Conservation (phyloP, 2,888 invertebrate genomes). For the Lasioglossum malachurum region DNA sequence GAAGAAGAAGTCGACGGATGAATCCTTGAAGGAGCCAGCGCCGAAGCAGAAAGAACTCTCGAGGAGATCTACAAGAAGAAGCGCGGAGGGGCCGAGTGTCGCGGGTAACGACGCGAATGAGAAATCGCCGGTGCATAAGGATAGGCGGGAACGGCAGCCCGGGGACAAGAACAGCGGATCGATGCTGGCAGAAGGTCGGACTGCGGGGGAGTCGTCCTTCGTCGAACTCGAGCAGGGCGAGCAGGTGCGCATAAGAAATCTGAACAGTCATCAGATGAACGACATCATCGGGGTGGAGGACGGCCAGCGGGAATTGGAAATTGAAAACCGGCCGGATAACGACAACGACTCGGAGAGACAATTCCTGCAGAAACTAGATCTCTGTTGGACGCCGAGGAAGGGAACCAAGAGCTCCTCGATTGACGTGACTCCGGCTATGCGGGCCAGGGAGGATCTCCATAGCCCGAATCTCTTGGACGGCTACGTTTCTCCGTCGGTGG, state of each 20-base stretch:
- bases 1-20: not conserved
- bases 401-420: not conserved
- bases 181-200: not conserved
- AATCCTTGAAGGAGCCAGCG: not conserved
- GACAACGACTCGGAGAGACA: not conserved
- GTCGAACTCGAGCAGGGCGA: slow-evolving; percentile 50
- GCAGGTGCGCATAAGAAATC: slow-evolving; percentile 29
- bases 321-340: not conserved
- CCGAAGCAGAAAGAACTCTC: not conserved
- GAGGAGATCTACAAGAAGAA: not conserved
- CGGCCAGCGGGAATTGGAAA: too few relatives aligned
- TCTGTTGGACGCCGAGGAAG: too few relatives aligned
- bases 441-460: not conserved
- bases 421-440: not conserved
- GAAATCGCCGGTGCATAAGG: not conserved
- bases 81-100: not conserved
- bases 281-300: slow-evolving; percentile 61
- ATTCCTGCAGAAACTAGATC: not conserved
- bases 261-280: slow-evolving; percentile 56
- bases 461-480: not conserved
- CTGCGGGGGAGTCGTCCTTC: slow-evolving; percentile 9
- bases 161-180: not conserved
- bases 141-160: not conserved
- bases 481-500: not conserved
- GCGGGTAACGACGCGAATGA: not conserved